Percentiles rank a stretch among this genome's conserved stretches.
Conservation (phyloP, 2,113 vertebrate genomes). For the Toxostoma redivivum region DNA sequence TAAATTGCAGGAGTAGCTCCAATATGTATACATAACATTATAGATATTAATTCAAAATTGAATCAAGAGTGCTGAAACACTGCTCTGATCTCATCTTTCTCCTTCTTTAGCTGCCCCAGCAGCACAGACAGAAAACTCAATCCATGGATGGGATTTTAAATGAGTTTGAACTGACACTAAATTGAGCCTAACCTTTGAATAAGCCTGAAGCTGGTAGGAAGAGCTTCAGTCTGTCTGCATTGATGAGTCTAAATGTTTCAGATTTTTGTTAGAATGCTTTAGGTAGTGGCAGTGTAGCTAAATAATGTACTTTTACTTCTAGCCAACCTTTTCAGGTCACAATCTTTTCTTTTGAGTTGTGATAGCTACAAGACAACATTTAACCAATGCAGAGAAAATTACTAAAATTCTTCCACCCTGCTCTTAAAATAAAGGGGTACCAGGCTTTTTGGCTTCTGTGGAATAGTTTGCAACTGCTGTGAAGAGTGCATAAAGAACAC, state of each 20-base stretch:
- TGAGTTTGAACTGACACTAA: constrained; percentile 25
- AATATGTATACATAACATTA: not conserved
- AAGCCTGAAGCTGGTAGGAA: not conserved
- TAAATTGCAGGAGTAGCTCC: not conserved
- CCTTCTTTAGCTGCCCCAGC: not conserved
- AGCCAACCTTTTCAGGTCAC: not conserved
- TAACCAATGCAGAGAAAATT: not conserved
- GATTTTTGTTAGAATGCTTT: not conserved
- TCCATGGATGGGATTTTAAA: not conserved
- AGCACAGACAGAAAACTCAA: not conserved
- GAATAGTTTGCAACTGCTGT: not conserved
- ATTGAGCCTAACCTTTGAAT: constrained; percentile 35
- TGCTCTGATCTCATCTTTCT: not conserved
- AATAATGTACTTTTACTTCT: not conserved
- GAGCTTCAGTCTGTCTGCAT: not conserved
- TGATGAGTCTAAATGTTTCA: not conserved
- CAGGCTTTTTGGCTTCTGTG: not conserved
- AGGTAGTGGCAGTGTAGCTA: not conserved
- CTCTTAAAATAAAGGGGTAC: not conserved
- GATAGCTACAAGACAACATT: not conserved
- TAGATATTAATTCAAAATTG: not conserved
- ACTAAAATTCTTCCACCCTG: not conserved
- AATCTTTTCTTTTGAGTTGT: not conserved
- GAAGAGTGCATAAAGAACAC: not conserved
- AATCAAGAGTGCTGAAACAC: not conserved